phyloP scores from a whole-genome alignment of 2,113 vertebrate species.

The Rhizomys pruinosus region DNA sequence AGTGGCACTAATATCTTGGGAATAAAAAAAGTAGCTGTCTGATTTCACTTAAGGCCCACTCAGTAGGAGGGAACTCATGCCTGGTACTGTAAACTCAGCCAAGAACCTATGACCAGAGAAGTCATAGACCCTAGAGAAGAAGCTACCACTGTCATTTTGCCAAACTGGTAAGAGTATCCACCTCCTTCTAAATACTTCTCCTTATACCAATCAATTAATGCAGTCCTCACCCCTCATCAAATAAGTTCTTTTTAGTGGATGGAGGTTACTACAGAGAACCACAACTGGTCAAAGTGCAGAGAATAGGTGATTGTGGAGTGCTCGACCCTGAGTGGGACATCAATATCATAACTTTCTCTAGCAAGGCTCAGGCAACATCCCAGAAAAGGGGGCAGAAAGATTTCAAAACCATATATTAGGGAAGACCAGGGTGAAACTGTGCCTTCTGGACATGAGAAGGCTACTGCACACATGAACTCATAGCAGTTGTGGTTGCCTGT shows the following conservation, averaged over 20 bases:
- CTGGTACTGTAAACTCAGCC: no score
- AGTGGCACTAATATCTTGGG: not conserved
- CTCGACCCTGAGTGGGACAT: not conserved
- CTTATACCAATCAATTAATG: not conserved
- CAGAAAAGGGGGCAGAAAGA: not conserved
- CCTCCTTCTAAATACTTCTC: not conserved
- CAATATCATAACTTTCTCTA: rapidly evolving
- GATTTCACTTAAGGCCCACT: not conserved
- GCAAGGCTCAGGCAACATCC: not conserved
- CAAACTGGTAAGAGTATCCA: not conserved
- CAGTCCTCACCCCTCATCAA: not conserved
- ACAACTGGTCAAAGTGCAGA: not conserved
- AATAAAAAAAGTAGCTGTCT: not conserved
- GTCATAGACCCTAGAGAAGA: not conserved
- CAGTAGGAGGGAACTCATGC: not conserved
- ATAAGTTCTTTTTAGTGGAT: not conserved
- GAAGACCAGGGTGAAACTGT: not conserved
- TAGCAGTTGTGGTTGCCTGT: not conserved
- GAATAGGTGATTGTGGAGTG: not conserved
- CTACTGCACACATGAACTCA: not conserved
- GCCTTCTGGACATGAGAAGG: not conserved
- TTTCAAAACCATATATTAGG: no score
- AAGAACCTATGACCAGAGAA: not conserved
- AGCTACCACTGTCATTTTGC: not conserved
- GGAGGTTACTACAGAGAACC: not conserved